phyloP scores from a whole-genome alignment of 2,113 vertebrate species.

The Anoura caudifer region DNA sequence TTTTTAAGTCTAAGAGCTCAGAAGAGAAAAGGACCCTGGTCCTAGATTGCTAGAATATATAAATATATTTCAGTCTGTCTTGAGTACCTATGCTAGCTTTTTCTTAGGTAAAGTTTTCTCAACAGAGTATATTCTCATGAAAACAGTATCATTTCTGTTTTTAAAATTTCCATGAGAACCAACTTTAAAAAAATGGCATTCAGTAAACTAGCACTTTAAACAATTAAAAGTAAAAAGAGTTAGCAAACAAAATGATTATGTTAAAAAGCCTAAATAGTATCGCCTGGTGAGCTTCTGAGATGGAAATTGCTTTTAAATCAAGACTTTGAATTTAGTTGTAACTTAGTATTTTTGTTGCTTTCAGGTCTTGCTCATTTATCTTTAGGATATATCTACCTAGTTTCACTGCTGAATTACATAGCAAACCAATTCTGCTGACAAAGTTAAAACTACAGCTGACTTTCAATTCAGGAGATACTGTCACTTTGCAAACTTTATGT shows the following conservation, averaged over 20 bases:
- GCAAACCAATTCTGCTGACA: slow-evolving; percentile 68
- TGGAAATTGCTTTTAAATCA: neutral
- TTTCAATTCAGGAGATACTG: slow-evolving; percentile 19
- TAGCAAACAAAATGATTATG: neutral
- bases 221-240: neutral
- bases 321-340: neutral
- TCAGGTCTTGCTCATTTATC: slow-evolving; percentile 1
- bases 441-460: slow-evolving; percentile 46
- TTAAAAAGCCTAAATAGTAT: neutral
- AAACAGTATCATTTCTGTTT: neutral
- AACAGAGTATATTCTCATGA: neutral
- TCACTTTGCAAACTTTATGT: slow-evolving; percentile 19
- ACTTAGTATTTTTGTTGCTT: neutral
- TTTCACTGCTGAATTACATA: slow-evolving; percentile 63
- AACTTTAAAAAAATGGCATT: neutral
- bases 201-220: neutral
- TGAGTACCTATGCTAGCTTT: neutral
- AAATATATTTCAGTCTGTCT: neutral
- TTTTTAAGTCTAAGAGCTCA: neutral
- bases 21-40: neutral
- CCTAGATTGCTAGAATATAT: neutral
- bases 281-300: neutral
- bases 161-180: neutral
- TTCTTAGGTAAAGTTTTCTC: neutral
- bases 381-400: slow-evolving; percentile 42